A percentile compares a stretch with the other conserved stretches of the same genome.
These are phyloP conservation scores for Trichacis sp. DNA, from an alignment of 2,888 invertebrate genomes.

Conservation along the genomic window DNA sequence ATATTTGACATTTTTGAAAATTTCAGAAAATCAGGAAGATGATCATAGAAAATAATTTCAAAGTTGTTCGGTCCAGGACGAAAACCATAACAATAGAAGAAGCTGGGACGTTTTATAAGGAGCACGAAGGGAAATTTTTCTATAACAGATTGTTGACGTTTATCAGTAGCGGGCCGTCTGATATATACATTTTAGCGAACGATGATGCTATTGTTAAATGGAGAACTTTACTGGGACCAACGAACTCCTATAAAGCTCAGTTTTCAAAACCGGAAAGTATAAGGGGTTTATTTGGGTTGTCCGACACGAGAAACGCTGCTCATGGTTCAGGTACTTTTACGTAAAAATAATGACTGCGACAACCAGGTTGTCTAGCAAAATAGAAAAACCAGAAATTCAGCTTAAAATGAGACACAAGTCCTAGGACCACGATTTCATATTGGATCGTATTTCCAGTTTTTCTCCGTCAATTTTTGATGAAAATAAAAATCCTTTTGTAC, in stretches of 20 bases:
- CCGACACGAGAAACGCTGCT: conserved; percentile 93
- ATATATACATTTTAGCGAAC: conserved; percentile 82
- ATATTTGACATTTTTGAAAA: conserved; percentile 37
- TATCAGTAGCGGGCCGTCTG: conserved; percentile 89
- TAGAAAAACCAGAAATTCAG: too few relatives aligned
- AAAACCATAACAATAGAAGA: conserved; percentile 74
- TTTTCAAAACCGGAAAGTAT: conserved; percentile 83
- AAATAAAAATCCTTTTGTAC: too few relatives aligned
- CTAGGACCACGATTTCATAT: too few relatives aligned
- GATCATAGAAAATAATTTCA: conserved; percentile 78
- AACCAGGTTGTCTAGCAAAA: too few relatives aligned
- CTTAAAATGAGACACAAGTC: too few relatives aligned
- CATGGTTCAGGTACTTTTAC: conserved; percentile 96
- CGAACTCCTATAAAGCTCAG: conserved; percentile 86
- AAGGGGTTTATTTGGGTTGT: conserved; percentile 86
- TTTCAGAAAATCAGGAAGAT: conserved; percentile 75
- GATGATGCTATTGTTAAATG: conserved; percentile 83
- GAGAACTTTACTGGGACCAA: conserved; percentile 90
- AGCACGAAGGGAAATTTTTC: conserved; percentile 87
- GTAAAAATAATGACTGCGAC: too few relatives aligned
- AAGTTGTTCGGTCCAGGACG: conserved; percentile 78
- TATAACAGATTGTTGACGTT: conserved; percentile 84
- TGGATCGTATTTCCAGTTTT: too few relatives aligned
- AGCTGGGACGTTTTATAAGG: conserved; percentile 83
- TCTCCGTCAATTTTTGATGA: too few relatives aligned